Evolutionary conservation across 2,888 invertebrate genomes (phyloP), one percentile per base, ranked within the genome.

Genomic region (Lithophane leautieri): DNA sequence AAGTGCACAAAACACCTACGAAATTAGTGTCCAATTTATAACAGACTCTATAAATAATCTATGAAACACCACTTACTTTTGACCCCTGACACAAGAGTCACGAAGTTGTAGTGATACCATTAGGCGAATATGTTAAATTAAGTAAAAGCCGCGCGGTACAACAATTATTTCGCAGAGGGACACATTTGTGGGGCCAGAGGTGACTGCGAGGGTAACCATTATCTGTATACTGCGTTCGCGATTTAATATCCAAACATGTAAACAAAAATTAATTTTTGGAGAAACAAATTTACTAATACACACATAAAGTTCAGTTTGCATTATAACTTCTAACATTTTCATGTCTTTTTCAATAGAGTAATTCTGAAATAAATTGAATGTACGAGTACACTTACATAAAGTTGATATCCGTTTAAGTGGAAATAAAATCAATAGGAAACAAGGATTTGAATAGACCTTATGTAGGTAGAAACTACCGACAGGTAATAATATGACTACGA

Each of bases 51-150:
- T 72, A 44, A 66, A 72, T 74, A 72, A 81, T 77, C 54, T 70
- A 84, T 76, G 66, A 60, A 14, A 22, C 11, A 22, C 61, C 71
- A 70, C 34, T 80, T 74, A 67, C 25, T 65, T 54, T 58, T 76
- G 76, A 71, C 73, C 84, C 71, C 76, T 66, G 69, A 67, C n/a
- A 73, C 56, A 19, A 52, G 34, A 66, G 56, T 66, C 67, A 76
- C 70, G 14, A 69, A 73, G 69, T 71, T 74, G 44, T 66, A 14
- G 73, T 66, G 67, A 70, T 28, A 61, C 73, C 76, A 81, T 77
- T 76, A 85, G 44, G 67, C 28, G 73, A 76, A 71, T 75, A 62
- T 71, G 69, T 68, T 69, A 71, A 79, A 84, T 71, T 76, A 83
- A 68, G 76, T 83, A 82, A 76, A 79, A 73, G 73, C 70, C 54